Evolutionary conservation across 2,797 vertebrate genomes (phyloP), one percentile per base, ranked within the genome.

Genomic region (Tenualosa ilisha): DNA sequence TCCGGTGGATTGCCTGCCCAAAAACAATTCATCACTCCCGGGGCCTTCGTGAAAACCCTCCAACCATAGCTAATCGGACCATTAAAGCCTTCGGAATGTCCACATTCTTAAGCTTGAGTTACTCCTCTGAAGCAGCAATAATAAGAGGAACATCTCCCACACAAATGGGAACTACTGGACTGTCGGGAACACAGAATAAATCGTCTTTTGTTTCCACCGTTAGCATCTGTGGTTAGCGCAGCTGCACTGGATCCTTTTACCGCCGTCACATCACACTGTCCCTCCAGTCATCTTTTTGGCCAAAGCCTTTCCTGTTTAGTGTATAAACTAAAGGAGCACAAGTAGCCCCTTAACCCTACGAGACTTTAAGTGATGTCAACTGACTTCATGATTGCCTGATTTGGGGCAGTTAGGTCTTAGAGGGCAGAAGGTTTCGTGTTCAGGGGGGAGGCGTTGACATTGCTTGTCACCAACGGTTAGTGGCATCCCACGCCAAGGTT

Each of bases 101-200:
- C 17, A 72, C 26, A 72, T 72, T 72, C 65, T 72, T 72, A 72
- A 37, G 65, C 26, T 72, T 72, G 65, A 72, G 65, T 72, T 72
- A 72, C 65, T 72, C 65, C 65, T 72, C 65, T 40, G 65, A 37
- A 37, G 65, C 11, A 40, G 37, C 15, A 40, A 72, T 72, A 72
- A 72, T 12, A 72, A 37, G 40, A 68, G 50, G 40, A 72, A 72
- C 65, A 40, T 9, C 65, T 37, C 59, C 59, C 59, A 63, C 54
- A 56, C 59, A 24, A 63, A 37, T 37, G 65, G 65, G 37, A 37
- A 72, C 65, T 40, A 72, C 65, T 15, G 65, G 13, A 40, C 26
- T 15, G 65, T 37, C 1, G 65, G 65, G 31, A 59, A 31, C 63
- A 31, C 24, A 31, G 3, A 31, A 65, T 31, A 65, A 65, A 72